Base-by-base conservation (phyloP, 2,113 vertebrate species). In the Polypterus bichir region DNA sequence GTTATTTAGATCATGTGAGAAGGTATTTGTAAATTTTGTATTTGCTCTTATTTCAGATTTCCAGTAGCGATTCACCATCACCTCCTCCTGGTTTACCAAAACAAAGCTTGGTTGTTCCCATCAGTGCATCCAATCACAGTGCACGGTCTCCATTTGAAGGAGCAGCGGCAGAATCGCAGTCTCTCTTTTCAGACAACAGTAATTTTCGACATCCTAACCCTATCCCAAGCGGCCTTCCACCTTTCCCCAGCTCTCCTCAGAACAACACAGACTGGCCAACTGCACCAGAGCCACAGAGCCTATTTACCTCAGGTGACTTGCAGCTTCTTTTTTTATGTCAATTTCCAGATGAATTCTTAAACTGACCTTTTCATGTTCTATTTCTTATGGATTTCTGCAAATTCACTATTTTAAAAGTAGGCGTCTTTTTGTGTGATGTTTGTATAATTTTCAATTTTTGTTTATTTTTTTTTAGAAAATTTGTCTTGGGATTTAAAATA, bases 151-250 rank as follows among this genome's bases (percentile, higher is more conserved):
- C 96, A 58, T 98, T 98, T 63, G 93, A 97, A 81, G 96, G 94
- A 27, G 93, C 93, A 46, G 88, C 92, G 62, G 92, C 96, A 61
- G 96, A 98, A 83, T 98, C 96, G 68, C 96, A 98, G 82, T 98
- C 96, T 0, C 90, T 98, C 67, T 98, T 98, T 77, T 98, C 96
- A 74, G 94, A 97, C 88, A 98, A 97, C 86, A 87, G 85, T 64
- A 89, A 89, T 72, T 99, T 99, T 70, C 90, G 94, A 70, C 96
- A 99, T 74, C 96, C 94, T 67, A 98, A 98, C 79, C 96, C 96
- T 10, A 91, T 98, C 68, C 96, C 96, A 46, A 92, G 91, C 56
- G 91, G 94, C 75, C 89, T 97, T 73, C 90, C 92, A 69, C 86
- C 92, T n/a, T 95, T 93, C 74, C 90, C 93, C 73, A 91, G 81